These are phyloP conservation scores for Mactra quadrangularis DNA, from an alignment of 1,140 invertebrate species.

Conservation along the genomic window DNA sequence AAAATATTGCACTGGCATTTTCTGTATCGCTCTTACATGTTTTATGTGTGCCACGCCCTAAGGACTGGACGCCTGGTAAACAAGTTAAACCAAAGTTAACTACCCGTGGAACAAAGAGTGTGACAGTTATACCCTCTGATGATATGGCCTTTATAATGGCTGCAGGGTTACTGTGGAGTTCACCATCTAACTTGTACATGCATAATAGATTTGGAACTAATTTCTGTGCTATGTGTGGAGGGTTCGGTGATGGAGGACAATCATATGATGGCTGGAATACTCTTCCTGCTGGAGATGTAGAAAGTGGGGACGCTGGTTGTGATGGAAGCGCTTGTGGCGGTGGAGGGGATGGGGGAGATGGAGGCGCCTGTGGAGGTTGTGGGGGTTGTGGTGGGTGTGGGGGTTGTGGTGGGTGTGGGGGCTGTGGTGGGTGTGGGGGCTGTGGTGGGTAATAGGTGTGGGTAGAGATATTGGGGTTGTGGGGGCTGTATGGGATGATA, in stretches of 20 bases:
- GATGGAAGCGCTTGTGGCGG: slow-evolving; percentile 22
- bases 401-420: slow-evolving; percentile 32
- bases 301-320: slow-evolving; percentile 10
- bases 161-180: not conserved
- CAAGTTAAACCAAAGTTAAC: slow-evolving; percentile 12
- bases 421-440: slow-evolving; percentile 17
- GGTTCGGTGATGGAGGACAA: not conserved
- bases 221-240: slow-evolving; percentile 28
- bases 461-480: not conserved
- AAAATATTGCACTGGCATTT: slow-evolving; percentile 69
- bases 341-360: slow-evolving; percentile 28
- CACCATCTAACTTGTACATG: slow-evolving; percentile 36
- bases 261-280: not conserved
- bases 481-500: not conserved
- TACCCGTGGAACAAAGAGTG: not conserved
- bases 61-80: slow-evolving; percentile 24
- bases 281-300: not conserved
- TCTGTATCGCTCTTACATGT: slow-evolving; percentile 67
- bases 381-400: slow-evolving; percentile 12
- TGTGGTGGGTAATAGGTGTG: slow-evolving; percentile 9
- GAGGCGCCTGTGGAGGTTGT: not conserved
- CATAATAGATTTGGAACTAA: not conserved
- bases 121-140: slow-evolving; percentile 24
- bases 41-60: slow-evolving; percentile 62
- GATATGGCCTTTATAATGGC: slow-evolving; percentile 39